Evolutionary conservation across 2,888 invertebrate genomes (phyloP).

Genomic region (Hipparchia sbordonii): DNA sequence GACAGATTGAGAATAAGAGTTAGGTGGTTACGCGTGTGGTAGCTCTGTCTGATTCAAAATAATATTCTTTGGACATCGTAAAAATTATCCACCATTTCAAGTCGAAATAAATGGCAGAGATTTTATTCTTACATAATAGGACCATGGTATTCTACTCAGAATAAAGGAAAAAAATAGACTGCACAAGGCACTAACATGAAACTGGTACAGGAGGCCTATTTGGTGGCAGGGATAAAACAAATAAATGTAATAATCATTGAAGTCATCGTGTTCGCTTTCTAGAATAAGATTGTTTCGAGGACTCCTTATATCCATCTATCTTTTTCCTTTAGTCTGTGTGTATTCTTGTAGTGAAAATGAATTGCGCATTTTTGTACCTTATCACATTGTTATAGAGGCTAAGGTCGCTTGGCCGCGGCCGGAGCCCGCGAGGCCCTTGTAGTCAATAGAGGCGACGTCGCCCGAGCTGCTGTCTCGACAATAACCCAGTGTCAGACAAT

Average conservation of each 20-base stretch:
- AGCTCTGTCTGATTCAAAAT: background rate
- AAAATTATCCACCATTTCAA: background rate
- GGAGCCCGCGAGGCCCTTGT: constrained; percentile 46
- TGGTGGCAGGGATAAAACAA: background rate
- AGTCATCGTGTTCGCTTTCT: background rate
- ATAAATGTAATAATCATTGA: background rate
- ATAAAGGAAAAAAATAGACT: constrained; percentile 7
- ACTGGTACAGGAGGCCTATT: background rate
- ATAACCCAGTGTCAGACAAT: constrained; percentile 84
- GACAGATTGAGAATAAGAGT: too few species aligned
- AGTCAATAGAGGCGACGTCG: constrained; percentile 68
- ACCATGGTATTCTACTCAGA: constrained; percentile 3
- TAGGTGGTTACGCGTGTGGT: background rate
- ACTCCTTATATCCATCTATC: background rate
- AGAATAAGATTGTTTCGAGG: background rate
- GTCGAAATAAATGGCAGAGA: background rate
- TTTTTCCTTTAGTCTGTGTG: constrained; percentile 29
- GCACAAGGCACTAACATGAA: background rate
- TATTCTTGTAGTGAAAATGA: constrained; percentile 31
- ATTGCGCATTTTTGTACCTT: constrained; percentile 40
- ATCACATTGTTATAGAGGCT: constrained; percentile 43
- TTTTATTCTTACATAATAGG: background rate
- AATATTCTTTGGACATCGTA: background rate
- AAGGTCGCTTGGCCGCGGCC: constrained; percentile 43
- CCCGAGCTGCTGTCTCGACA: constrained; percentile 81